phyloP scores from a whole-genome alignment of 2,888 invertebrate genomes.

The Ichneumon xanthorius region DNA sequence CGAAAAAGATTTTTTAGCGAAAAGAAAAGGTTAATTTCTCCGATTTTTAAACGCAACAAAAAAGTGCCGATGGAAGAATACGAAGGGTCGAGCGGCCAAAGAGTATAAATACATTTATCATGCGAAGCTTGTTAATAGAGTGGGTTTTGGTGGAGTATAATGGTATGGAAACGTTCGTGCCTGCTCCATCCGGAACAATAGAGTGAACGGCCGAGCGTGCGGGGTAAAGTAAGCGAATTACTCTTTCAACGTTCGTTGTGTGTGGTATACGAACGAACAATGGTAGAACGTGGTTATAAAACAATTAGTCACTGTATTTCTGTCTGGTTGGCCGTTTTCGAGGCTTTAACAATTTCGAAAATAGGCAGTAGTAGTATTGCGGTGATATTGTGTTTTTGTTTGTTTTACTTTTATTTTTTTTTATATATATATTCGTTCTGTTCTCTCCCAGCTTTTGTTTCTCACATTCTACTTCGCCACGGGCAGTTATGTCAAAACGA shows the following conservation, averaged over 20 bases:
- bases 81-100: slow-evolving; percentile 9
- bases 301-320: slow-evolving; percentile 54
- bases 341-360: slow-evolving; percentile 47
- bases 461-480: slow-evolving; percentile 18
- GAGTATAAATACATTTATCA: slow-evolving; percentile 20
- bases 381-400: background rate
- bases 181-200: slow-evolving; percentile 77
- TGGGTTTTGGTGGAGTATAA: slow-evolving; percentile 25
- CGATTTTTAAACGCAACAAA: background rate
- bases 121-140: slow-evolving; percentile 19
- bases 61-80: background rate
- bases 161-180: slow-evolving; percentile 62
- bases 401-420: background rate
- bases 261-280: slow-evolving; percentile 52
- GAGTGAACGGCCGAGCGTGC: slow-evolving; percentile 61
- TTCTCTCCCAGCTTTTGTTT: background rate
- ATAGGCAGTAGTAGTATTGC: slow-evolving; percentile 19
- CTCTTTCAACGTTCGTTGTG: slow-evolving; percentile 72
- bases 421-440: background rate
- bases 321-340: slow-evolving; percentile 27
- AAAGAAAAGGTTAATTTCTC: background rate
- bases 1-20: background rate
- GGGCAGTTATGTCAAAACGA: slow-evolving; percentile 1
- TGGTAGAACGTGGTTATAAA: slow-evolving; percentile 52
- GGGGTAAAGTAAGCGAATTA: slow-evolving; percentile 77